Conservation (phyloP, 2,888 invertebrate species). For the Heliconius hortense region DNA sequence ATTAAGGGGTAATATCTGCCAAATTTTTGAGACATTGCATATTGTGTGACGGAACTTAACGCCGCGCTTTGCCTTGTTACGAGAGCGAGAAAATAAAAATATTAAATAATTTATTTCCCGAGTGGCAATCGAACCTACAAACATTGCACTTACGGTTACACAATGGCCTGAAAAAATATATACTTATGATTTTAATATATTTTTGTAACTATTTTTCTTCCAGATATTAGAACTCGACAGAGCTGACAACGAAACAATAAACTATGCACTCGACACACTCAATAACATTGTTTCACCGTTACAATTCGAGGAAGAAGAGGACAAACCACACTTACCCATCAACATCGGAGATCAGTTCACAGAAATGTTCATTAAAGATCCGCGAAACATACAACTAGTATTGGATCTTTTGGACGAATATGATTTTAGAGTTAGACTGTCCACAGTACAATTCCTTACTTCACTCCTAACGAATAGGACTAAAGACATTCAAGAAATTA, state of each 20-base stretch:
- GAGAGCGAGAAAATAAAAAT: too few relatives aligned
- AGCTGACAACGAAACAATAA: conserved; percentile 94
- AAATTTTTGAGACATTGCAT: too few relatives aligned
- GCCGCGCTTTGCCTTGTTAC: too few relatives aligned
- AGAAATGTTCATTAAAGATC: conserved; percentile 96
- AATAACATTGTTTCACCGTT: conserved; percentile 93
- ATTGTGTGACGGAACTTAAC: too few relatives aligned
- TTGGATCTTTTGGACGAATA: conserved; percentile 95
- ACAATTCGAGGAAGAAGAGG: conserved; percentile 90
- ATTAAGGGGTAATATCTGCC: too few relatives aligned
- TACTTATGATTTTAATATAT: background rate
- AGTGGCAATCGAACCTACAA: too few relatives aligned
- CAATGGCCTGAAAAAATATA: too few relatives aligned
- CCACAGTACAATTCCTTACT: conserved; percentile 93
- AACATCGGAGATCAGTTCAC: conserved; percentile 97
- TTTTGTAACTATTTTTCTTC: conserved; percentile 40
- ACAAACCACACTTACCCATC: conserved; percentile 83
- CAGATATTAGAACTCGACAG: conserved; percentile 93
- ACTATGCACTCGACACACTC: conserved; percentile 95
- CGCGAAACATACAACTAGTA: conserved; percentile 91
- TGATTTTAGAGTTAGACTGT: conserved; percentile 95
- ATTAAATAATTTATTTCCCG: too few relatives aligned
- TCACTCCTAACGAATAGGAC: conserved; percentile 93
- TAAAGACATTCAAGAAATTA: conserved; percentile 93
- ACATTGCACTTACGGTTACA: too few relatives aligned